Conservation (phyloP, 2,888 invertebrate species). For the Dicranocentrus wangi region DNA sequence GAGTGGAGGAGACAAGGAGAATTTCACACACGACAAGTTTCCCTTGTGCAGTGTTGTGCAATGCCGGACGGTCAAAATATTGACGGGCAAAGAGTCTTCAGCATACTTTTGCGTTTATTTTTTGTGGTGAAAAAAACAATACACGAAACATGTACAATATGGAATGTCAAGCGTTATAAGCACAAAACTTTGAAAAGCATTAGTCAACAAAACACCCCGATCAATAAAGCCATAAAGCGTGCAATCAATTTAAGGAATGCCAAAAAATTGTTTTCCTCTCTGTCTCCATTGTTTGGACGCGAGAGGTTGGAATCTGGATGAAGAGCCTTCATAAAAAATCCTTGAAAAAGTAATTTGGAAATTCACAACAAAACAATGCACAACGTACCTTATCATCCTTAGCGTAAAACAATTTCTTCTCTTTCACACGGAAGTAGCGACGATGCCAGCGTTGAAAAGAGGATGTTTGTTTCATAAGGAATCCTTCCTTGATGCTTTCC, state of each 20-base stretch:
- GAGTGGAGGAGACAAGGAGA: too few relatives aligned
- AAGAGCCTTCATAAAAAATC: not conserved
- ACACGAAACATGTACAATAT: not conserved
- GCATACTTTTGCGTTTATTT: not conserved
- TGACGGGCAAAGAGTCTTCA: not conserved
- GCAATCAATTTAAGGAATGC: slow-evolving; percentile 31
- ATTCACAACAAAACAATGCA: not conserved
- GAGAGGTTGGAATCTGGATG: not conserved
- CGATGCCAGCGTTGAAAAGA: slow-evolving; percentile 90
- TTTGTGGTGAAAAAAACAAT: not conserved
- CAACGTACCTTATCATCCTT: slow-evolving; percentile 86
- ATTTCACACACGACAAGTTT: too few relatives aligned
- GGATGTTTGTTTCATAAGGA: slow-evolving; percentile 89
- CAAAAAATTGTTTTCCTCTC: slow-evolving; percentile 13
- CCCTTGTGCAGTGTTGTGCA: not conserved
- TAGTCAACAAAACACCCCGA: slow-evolving; percentile 12
- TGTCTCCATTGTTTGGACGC: not conserved
- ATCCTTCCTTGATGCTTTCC: slow-evolving; percentile 84
- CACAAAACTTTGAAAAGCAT: not conserved
- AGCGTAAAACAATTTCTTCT: slow-evolving; percentile 88
- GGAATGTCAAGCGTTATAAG: not conserved
- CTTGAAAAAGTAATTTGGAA: not conserved
- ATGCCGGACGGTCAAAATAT: slow-evolving; percentile 4
- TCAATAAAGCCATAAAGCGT: slow-evolving; percentile 45
- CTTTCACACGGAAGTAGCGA: slow-evolving; percentile 88